phyloP scores from a whole-genome alignment of 2,888 invertebrate species.

The Allolobophora icterica region DNA sequence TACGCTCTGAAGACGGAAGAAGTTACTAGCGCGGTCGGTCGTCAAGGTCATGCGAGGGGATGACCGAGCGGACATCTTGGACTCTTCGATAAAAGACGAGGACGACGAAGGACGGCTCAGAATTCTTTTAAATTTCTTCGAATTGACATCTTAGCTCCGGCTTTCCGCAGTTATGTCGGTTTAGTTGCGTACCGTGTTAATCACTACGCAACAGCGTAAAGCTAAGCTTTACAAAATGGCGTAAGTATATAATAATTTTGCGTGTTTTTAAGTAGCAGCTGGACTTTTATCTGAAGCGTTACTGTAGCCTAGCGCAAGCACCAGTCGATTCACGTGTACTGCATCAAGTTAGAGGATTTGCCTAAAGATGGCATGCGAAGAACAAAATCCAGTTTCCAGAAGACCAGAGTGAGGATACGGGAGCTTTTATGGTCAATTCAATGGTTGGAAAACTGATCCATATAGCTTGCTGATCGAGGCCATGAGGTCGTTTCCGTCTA shows the following conservation, averaged over 20 bases:
- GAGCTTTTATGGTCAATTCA: too few relatives aligned
- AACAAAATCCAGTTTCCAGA: too few relatives aligned
- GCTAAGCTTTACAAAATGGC: constrained; percentile 27
- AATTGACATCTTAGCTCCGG: background rate
- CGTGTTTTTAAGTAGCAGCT: background rate
- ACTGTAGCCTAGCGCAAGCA: too few relatives aligned
- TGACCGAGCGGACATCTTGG: background rate
- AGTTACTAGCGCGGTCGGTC: background rate
- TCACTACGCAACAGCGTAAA: constrained; percentile 29
- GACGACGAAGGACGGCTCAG: background rate
- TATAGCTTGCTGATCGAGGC: too few relatives aligned
- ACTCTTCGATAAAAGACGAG: background rate
- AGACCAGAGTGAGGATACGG: too few relatives aligned
- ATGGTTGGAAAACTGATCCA: too few relatives aligned
- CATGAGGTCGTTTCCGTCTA: too few relatives aligned
- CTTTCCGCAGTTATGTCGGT: background rate
- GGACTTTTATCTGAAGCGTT: background rate
- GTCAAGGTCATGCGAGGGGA: background rate
- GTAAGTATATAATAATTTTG: background rate
- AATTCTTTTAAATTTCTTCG: background rate
- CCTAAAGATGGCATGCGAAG: too few relatives aligned
- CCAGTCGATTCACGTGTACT: too few relatives aligned
- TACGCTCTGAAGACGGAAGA: background rate
- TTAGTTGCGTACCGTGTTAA: constrained; percentile 25
- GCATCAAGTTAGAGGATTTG: too few relatives aligned